phyloP scores from a whole-genome alignment of 92 coral and sea anemone species.

The Epizoanthus fatuus region DNA sequence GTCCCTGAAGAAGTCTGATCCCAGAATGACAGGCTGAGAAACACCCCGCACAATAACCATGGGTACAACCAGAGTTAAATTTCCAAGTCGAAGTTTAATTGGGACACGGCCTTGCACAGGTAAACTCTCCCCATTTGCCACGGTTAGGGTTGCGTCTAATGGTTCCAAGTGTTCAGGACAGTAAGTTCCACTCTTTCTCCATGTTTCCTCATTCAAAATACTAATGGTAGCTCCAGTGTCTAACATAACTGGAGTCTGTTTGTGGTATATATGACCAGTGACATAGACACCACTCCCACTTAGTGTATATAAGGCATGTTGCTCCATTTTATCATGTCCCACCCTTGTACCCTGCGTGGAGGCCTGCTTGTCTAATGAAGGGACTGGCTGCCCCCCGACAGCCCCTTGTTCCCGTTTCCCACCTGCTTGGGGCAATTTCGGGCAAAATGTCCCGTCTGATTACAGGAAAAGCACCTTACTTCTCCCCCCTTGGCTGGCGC shows the following conservation, averaged over 20 bases:
- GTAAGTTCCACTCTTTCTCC: no score
- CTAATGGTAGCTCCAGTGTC: conserved; percentile 52
- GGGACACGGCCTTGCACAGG: no score
- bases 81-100: no score
- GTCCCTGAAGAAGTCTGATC: no score
- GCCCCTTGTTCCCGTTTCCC: conserved; percentile 49
- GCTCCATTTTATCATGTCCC: conserved; percentile 10
- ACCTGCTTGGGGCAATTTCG: conserved; percentile 48
- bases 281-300: conserved; percentile 49
- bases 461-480: conserved; percentile 31
- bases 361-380: conserved; percentile 37
- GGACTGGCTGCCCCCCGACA: conserved; percentile 62
- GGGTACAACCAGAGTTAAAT: no score
- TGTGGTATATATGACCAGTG: conserved; percentile 50
- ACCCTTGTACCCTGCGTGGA: conserved; percentile 49
- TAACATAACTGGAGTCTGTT: conserved; percentile 45
- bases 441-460: conserved; percentile 51
- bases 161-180: no score
- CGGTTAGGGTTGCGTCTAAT: no score
- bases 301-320: conserved; percentile 20
- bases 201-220: no score
- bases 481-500: background rate
- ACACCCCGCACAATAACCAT: no score
- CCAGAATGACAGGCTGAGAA: no score
- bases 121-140: no score